phyloP scores from a whole-genome alignment of 2,113 vertebrate species.

The Leptobrachium ailaonicum region DNA sequence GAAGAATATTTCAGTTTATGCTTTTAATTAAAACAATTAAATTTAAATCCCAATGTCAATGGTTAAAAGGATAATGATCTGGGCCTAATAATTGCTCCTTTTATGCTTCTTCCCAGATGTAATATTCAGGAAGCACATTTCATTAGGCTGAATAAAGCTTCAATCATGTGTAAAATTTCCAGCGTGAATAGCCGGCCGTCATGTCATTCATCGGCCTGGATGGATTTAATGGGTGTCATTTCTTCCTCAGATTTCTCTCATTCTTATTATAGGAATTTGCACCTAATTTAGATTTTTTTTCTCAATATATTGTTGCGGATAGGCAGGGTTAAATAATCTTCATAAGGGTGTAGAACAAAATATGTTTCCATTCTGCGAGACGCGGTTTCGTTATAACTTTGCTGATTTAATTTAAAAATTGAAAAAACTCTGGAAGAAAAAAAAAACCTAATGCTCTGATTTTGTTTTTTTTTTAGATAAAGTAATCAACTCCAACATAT shows the following conservation, averaged over 20 bases:
- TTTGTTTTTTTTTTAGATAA: too few relatives aligned
- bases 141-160: constrained; percentile 95
- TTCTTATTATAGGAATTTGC: constrained; percentile 74
- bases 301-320: constrained; percentile 55
- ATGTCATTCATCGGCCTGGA: constrained; percentile 85
- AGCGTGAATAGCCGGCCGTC: constrained; percentile 86
- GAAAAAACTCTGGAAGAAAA: too few relatives aligned
- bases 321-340: constrained; percentile 64
- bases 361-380: constrained; percentile 63
- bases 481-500: too few relatives aligned
- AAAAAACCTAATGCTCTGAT: too few relatives aligned
- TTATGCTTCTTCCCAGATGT: constrained; percentile 87
- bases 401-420: too few relatives aligned
- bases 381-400: too few relatives aligned
- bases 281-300: constrained; percentile 69
- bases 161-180: constrained; percentile 97
- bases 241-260: constrained; percentile 84
- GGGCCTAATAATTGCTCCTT: constrained; percentile 84
- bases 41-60: constrained; percentile 79
- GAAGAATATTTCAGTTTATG: constrained; percentile 54
- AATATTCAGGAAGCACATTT: constrained; percentile 93
- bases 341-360: constrained; percentile 66
- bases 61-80: constrained; percentile 82
- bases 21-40: constrained; percentile 66
- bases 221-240: constrained; percentile 84